Percentiles rank a stretch among this genome's conserved stretches.
Conservation (phyloP, 2,113 vertebrate species). For the Colius striatus region DNA sequence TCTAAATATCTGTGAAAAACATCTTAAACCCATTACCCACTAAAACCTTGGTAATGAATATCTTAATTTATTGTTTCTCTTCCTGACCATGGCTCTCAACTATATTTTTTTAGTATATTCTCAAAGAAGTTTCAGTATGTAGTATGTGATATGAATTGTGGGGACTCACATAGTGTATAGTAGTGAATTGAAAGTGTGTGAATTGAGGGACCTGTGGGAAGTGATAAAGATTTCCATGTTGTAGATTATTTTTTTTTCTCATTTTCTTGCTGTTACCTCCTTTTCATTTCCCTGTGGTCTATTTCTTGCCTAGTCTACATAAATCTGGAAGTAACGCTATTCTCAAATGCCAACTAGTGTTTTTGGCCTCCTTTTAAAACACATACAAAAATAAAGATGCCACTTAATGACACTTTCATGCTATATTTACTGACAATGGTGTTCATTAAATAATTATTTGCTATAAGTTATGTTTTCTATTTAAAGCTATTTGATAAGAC, state of each 20-base stretch:
- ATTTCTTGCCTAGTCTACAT: background rate
- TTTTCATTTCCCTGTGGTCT: background rate
- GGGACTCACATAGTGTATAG: background rate
- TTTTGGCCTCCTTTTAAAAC: slow-evolving; percentile 2
- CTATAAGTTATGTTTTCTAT: background rate
- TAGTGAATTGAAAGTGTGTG: background rate
- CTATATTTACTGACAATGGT: background rate
- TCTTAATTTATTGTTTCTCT: background rate
- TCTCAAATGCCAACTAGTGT: background rate
- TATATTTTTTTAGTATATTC: background rate
- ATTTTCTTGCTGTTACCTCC: background rate
- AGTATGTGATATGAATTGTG: background rate
- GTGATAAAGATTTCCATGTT: background rate
- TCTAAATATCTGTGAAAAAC: background rate
- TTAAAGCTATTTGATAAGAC: background rate
- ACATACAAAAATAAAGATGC: background rate
- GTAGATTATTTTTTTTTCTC: background rate
- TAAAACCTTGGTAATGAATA: background rate
- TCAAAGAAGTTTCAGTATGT: background rate
- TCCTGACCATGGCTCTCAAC: fast-evolving
- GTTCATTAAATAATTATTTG: background rate
- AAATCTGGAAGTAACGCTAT: background rate
- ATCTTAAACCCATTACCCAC: background rate
- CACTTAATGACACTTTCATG: background rate
- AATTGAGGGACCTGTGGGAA: background rate